Base-by-base conservation (phyloP, 2,113 vertebrate species). In the Mugil cephalus region DNA sequence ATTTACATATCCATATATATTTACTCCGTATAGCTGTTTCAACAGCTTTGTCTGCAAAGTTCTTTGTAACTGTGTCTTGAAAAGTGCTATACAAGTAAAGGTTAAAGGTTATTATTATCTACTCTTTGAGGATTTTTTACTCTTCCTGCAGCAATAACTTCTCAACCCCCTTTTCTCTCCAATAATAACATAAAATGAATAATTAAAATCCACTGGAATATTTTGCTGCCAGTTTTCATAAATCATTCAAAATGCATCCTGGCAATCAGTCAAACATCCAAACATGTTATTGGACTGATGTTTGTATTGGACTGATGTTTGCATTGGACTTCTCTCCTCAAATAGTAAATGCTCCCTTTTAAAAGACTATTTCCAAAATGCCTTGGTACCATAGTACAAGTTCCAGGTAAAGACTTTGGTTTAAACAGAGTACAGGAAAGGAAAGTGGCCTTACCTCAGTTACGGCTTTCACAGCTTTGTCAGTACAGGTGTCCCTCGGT, bases 371-470 rank as follows among this genome's bases (percentile, higher is more conserved):
- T 46, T 19, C 7, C 8, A 15, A 3, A 4, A 50, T 8, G 6
- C n/a, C n/a, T n/a, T n/a, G n/a, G n/a, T n/a, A n/a, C n/a, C n/a
- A n/a, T 30, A 30, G 24, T 30, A 17, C n/a, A 42, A 11, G 8
- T 30, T 46, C 40, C 9, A 4, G 35, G 9, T 7, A n/a, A 40
- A 4, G 18, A 8, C 1, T 34, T 18, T 48, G 12, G 9, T 34
- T 58, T 35, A 62, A 5, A 30, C 24, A 30, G 9, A 51, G 12
- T 11, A 30, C n/a, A 58, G 45, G 54, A 59, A 60, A 45, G n/a
- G n/a, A n/a, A 45, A 51, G 10, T 1, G 0, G 38, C 10, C 84
- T 85, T 86, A 88, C 88, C 87, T 84, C 64, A 9, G 63, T 71
- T 8, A 48, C 18, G 66, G 39, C 30, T 59, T 36, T 60, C 21